These are phyloP conservation scores for Sipunculus nudus DNA, from an alignment of 2,888 invertebrate genomes.

Conservation along the genomic window DNA sequence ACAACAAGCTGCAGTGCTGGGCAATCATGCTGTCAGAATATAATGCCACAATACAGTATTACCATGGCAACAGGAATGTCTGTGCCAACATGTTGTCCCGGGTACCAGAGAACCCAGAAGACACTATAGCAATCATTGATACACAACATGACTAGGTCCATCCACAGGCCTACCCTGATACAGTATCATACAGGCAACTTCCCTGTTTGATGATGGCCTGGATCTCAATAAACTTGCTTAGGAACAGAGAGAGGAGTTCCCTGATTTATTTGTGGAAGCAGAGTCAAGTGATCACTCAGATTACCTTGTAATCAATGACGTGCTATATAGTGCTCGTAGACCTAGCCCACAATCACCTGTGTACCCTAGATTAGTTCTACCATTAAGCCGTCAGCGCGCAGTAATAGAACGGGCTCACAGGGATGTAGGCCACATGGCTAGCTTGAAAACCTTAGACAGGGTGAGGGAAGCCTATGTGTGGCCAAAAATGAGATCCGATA, in stretches of 20 bases:
- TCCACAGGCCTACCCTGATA: neutral
- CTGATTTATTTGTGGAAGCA: neutral
- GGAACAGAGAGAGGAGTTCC: neutral
- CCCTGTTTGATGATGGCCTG: neutral
- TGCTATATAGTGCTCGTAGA: neutral
- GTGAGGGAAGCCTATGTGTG: conserved; percentile 13
- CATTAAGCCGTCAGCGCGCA: neutral
- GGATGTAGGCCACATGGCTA: conserved; percentile 16
- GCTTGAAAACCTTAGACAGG: neutral
- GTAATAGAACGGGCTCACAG: conserved; percentile 5
- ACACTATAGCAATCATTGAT: conserved; percentile 3
- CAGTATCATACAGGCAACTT: neutral
- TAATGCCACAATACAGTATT: neutral
- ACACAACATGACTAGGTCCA: neutral
- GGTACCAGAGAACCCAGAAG: neutral
- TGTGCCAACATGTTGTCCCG: too few relatives aligned
- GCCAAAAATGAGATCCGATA: conserved; percentile 8
- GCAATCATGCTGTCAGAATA: conserved; percentile 6
- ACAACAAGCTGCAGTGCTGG: conserved; percentile 13
- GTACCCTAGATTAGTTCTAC: conserved; percentile 6
- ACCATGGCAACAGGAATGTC: too few relatives aligned
- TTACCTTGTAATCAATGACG: neutral
- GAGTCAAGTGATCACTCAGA: neutral
- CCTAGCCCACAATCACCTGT: neutral
- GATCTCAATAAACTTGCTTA: neutral